Evolutionary conservation across 2,113 vertebrate genomes (phyloP).

Genomic region (Brachionichthys hirsutus): DNA sequence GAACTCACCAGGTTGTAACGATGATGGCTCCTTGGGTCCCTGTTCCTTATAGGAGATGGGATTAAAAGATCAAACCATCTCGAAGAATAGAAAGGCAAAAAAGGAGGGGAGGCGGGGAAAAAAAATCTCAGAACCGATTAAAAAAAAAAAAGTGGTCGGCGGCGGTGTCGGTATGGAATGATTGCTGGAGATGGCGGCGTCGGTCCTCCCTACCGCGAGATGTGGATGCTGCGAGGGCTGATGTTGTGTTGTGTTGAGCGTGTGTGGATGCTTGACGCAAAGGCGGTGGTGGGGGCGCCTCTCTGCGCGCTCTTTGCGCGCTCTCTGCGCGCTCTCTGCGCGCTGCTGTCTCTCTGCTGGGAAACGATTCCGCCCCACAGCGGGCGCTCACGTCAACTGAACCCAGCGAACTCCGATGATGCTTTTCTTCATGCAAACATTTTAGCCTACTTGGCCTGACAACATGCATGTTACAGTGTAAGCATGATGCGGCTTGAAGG

Average conservation of each 20-base stretch:
- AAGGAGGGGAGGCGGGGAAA: constrained; percentile 19
- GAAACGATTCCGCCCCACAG: constrained; percentile 48
- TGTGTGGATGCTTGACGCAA: constrained; percentile 54
- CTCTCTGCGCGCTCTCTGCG: constrained; percentile 50
- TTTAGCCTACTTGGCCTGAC: too few relatives aligned
- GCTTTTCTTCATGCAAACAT: neutral
- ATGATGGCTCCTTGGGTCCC: constrained; percentile 38
- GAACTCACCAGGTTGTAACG: constrained; percentile 61
- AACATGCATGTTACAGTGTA: too few relatives aligned
- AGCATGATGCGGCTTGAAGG: too few relatives aligned
- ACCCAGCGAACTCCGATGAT: constrained; percentile 23
- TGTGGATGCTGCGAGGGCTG: constrained; percentile 67
- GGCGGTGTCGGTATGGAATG: constrained; percentile 66
- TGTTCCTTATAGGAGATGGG: constrained; percentile 17
- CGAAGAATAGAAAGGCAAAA: constrained; percentile 4
- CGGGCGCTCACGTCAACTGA: constrained; percentile 1
- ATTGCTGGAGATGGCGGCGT: constrained; percentile 69
- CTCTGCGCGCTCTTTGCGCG: constrained; percentile 63
- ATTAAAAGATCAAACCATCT: constrained; percentile 52
- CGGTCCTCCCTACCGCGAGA: constrained; percentile 67
- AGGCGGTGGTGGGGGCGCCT: constrained; percentile 71
- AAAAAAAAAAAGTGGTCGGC: constrained; percentile 25
- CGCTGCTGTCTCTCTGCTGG: constrained; percentile 45
- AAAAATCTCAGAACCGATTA: constrained; percentile 18
- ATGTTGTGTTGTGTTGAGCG: constrained; percentile 56